Base-by-base conservation (phyloP, 2,797 vertebrate genomes). In the Erethizon dorsatum region DNA sequence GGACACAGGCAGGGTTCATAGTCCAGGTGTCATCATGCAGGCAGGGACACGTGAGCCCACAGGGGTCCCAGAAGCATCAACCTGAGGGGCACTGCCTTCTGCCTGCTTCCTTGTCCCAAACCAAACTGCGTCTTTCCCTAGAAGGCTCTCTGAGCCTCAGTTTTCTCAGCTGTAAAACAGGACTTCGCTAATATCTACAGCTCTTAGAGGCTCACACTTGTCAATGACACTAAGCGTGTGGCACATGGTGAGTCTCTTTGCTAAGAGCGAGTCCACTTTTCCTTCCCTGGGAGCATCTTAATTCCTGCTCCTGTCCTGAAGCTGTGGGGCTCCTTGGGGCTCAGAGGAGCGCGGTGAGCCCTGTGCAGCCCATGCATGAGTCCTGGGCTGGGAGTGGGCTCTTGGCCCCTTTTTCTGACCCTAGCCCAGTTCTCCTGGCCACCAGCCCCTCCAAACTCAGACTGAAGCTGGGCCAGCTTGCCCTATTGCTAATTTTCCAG, bases 401-500 rank as follows among this genome's bases (percentile, higher is more conserved):
- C 37, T n/a, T 28, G 14, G 8, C 12, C 18, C 3, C 86, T 78
- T 87, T 54, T 33, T n/a, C 37, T 26, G 31, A 88, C 33, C 45
- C 73, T 47, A 45, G 12, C 52, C 33, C 17, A 26, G 63, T 50
- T 78, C 12, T 3, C 31, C 33, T 37, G 67, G 67, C 37, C 7
- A 0, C 12, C 50, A 50, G 73, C 31, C 69, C 59, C n/a, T 24
- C 69, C 77, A 47, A 54, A 54, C 28, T 75, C 85, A 22, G 28
- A 83, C 28, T 47, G 50, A 69, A 18, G 31, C 37, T 84, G 61
- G 56, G 31, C 73, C 80, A 83, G 56, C 67, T 47, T 82, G 22
- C 57, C 59, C 56, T 83, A 37, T 67, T 84, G n/a, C 71, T 82
- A 95, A 95, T 57, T 93, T 96, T 93, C 94, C 83, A 37, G 54